Percentiles rank a stretch among this genome's conserved stretches.
These are phyloP conservation scores for Mus minutoides DNA, from an alignment of 2,797 vertebrate species.

Conservation along the genomic window DNA sequence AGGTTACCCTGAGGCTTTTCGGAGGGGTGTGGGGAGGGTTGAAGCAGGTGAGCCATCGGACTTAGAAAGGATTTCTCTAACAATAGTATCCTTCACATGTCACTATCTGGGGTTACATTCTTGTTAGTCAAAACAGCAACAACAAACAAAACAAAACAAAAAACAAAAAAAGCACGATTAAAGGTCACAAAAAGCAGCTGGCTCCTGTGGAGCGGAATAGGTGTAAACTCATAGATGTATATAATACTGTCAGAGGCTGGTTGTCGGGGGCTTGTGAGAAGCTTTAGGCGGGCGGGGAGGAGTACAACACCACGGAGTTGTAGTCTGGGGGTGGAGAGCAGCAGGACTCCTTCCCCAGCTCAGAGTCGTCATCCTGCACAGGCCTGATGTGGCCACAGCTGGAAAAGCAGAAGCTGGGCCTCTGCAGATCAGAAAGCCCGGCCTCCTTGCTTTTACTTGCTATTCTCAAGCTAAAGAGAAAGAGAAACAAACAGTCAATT, in stretches of 20 bases:
- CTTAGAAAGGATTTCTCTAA: neutral
- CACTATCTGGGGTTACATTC: conserved; percentile 70
- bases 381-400: conserved; percentile 84
- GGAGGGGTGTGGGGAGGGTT: no score
- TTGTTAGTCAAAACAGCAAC: conserved; percentile 76
- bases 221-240: conserved; percentile 50
- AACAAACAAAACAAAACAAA: conserved; percentile 43
- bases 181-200: conserved; percentile 59
- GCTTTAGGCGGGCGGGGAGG: conserved; percentile 83
- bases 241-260: conserved; percentile 72
- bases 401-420: conserved; percentile 83
- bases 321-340: conserved; percentile 90
- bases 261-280: conserved; percentile 14
- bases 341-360: conserved; percentile 81
- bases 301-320: conserved; percentile 88
- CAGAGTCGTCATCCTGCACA: conserved; percentile 78
- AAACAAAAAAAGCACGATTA: conserved; percentile 67
- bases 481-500: neutral
- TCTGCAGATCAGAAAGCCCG: conserved; percentile 74
- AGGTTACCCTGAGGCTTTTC: neutral
- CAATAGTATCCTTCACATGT: conserved; percentile 19
- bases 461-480: conserved; percentile 87
- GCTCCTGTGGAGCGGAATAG: conserved; percentile 49
- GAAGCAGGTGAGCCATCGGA: neutral
- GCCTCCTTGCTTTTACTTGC: conserved; percentile 88